A percentile compares a stretch with the other conserved stretches of the same genome.
These are phyloP conservation scores for Sus cebifrons DNA, from an alignment of 2,797 vertebrate species.

Conservation along the genomic window DNA sequence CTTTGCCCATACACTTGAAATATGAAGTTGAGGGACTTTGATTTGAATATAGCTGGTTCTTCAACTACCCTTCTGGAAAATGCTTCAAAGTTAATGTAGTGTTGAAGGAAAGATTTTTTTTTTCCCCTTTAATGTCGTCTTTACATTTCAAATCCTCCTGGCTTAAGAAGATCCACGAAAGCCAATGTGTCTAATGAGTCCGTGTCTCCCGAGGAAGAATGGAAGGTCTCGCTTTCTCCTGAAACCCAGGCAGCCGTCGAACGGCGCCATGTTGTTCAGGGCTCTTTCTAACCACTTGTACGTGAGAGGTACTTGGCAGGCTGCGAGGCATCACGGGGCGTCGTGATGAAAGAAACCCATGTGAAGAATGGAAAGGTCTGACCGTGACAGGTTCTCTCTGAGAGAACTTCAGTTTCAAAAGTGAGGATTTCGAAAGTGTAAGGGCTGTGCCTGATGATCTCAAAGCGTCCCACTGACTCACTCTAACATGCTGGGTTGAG, in stretches of 20 bases:
- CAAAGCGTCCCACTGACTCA: not conserved
- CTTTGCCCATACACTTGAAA: conserved; percentile 69
- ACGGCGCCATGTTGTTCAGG: not conserved
- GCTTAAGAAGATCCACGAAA: conserved; percentile 64
- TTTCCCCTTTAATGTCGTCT: conserved; percentile 79
- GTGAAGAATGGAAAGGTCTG: not conserved
- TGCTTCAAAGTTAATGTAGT: conserved; percentile 73
- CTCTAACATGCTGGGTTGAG: not conserved
- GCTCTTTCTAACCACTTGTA: conserved; percentile 16
- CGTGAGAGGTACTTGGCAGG: not conserved
- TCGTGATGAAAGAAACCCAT: not conserved
- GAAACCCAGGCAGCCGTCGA: conserved; percentile 34
- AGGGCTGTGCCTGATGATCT: not conserved
- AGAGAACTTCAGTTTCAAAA: not conserved
- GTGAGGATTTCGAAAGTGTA: not conserved
- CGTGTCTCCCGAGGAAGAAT: conserved; percentile 70
- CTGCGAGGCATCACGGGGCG: not conserved
- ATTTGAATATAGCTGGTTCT: conserved; percentile 73
- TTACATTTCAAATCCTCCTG: conserved; percentile 83
- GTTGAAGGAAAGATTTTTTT: conserved; percentile 80
- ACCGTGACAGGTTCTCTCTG: not conserved
- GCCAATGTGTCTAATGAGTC: conserved; percentile 70
- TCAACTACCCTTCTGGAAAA: conserved; percentile 84
- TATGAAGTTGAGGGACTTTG: conserved; percentile 43
- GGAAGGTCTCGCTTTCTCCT: conserved; percentile 52